Evolutionary conservation across 1,140 invertebrate species (phyloP).

Genomic region (Bombus consobrinus): DNA sequence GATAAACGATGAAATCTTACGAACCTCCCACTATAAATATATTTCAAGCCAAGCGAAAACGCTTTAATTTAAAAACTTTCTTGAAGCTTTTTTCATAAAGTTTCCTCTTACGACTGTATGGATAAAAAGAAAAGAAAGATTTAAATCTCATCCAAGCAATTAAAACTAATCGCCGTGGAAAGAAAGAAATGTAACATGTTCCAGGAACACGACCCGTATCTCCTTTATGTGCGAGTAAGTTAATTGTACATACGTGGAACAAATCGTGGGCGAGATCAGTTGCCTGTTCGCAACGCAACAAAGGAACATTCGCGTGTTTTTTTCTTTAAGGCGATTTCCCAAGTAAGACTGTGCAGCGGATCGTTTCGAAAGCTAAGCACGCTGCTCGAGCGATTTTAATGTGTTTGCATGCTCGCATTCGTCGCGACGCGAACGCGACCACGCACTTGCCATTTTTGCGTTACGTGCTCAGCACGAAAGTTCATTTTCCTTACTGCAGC

Average conservation of each 20-base stretch:
- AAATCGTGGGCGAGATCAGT: neutral
- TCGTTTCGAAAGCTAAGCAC: neutral
- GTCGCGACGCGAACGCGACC: neutral
- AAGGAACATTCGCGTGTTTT: slow-evolving; percentile 6
- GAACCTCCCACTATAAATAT: too few relatives aligned
- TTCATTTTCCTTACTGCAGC: slow-evolving; percentile 65
- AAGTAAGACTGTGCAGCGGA: slow-evolving; percentile 20
- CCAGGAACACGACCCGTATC: neutral
- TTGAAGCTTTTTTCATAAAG: neutral
- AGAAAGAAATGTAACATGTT: neutral
- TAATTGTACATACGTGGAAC: slow-evolving; percentile 35
- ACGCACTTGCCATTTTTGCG: slow-evolving; percentile 21
- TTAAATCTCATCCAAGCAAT: neutral
- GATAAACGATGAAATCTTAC: too few relatives aligned
- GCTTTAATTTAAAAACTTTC: neutral
- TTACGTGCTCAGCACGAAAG: slow-evolving; percentile 37
- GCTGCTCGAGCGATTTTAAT: neutral
- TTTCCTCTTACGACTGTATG: neutral
- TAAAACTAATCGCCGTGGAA: neutral
- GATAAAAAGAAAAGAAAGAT: neutral
- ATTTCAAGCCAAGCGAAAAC: neutral
- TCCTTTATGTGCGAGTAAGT: slow-evolving; percentile 17
- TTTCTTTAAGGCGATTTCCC: slow-evolving; percentile 3
- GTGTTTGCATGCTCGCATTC: neutral
- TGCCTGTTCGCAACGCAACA: slow-evolving; percentile 3